These are phyloP conservation scores for Aelia acuminata DNA, from an alignment of 2,888 invertebrate species.

Conservation along the genomic window DNA sequence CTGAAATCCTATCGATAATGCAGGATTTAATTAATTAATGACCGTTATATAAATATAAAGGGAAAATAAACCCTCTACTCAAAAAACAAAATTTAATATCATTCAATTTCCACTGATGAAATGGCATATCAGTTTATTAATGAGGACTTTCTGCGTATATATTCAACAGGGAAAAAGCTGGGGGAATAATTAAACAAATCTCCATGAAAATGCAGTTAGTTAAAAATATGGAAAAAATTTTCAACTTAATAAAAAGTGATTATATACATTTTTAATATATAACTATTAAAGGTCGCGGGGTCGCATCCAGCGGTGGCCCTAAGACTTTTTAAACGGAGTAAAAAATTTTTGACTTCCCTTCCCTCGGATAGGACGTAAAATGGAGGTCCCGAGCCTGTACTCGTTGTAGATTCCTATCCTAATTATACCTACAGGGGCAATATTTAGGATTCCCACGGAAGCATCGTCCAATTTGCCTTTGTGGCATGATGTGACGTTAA, in stretches of 20 bases:
- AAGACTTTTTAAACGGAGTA: too few species aligned
- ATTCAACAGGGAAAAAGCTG: background rate
- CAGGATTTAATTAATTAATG: slow-evolving; percentile 10
- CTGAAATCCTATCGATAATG: background rate
- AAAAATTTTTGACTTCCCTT: too few species aligned
- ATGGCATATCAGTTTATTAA: background rate
- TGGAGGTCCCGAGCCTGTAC: too few species aligned
- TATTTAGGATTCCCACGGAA: too few species aligned
- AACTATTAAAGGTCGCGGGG: too few species aligned
- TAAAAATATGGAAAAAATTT: background rate
- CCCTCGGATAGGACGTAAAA: too few species aligned
- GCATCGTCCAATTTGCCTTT: too few species aligned
- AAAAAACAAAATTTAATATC: background rate
- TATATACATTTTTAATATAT: too few species aligned
- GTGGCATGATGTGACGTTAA: too few species aligned
- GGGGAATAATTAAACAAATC: background rate
- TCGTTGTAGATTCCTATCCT: too few species aligned
- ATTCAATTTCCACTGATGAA: background rate
- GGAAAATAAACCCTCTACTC: background rate
- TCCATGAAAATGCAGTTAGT: background rate
- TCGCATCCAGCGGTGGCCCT: too few species aligned
- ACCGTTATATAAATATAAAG: background rate
- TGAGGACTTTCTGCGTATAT: background rate
- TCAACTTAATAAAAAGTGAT: background rate
- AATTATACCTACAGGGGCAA: too few species aligned